Evolutionary conservation across 2,797 vertebrate species (phyloP).

Genomic region (Anomalospiza imberbis): DNA sequence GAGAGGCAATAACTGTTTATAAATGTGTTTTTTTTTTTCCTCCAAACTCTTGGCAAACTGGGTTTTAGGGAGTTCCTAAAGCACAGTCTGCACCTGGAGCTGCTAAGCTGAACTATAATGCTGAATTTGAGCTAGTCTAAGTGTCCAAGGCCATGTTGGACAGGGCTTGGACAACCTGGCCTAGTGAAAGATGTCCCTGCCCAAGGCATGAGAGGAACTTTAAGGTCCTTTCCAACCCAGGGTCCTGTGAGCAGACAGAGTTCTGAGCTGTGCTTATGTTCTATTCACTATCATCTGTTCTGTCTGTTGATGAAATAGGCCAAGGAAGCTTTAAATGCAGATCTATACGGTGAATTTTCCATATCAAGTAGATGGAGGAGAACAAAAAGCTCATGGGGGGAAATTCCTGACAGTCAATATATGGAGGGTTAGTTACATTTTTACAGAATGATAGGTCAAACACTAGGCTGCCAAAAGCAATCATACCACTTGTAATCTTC

Average conservation of each 20-base stretch:
- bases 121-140: not conserved
- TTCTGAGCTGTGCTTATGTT: not conserved
- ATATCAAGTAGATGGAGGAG: not conserved
- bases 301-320: not conserved
- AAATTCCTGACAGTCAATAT: not conserved
- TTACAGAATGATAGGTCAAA: conserved; percentile 31
- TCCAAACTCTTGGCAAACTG: not conserved
- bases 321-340: not conserved
- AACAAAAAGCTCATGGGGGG: not conserved
- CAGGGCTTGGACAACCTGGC: not conserved
- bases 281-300: not conserved
- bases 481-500: conserved; percentile 26
- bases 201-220: not conserved
- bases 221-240: not conserved
- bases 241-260: not conserved
- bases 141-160: accelerated
- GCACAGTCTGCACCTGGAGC: not conserved
- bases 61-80: not conserved
- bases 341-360: not conserved
- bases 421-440: not conserved
- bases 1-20: accelerated
- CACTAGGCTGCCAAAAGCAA: not conserved
- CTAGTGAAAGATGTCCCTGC: not conserved
- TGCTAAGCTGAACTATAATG: not conserved
- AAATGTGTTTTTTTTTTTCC: not conserved